A percentile compares a stretch with the other conserved stretches of the same genome.
Conservation (phyloP, 2,888 invertebrate genomes). For the Crematogaster levior region DNA sequence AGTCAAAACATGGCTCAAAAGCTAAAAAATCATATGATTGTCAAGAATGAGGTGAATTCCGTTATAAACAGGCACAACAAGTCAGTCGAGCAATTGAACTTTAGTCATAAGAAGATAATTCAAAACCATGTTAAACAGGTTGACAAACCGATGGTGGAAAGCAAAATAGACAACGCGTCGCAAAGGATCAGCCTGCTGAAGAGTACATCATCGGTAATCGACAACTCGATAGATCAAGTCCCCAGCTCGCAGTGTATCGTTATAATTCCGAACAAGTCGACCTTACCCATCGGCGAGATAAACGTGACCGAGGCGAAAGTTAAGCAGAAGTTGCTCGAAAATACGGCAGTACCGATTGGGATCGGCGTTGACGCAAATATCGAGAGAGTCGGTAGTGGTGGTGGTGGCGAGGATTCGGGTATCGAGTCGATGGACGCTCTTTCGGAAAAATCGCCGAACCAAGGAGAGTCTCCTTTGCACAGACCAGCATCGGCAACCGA, state of each 20-base stretch:
- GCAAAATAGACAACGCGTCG: conserved; percentile 71
- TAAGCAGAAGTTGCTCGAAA: conserved; percentile 88
- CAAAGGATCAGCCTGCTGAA: conserved; percentile 82
- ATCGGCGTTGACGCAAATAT: conserved; percentile 76
- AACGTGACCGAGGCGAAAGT: conserved; percentile 87
- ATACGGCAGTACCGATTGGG: conserved; percentile 78
- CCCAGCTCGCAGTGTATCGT: conserved; percentile 69
- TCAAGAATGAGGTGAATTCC: conserved; percentile 72
- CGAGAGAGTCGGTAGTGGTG: conserved; percentile 78
- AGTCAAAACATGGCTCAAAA: conserved; percentile 77
- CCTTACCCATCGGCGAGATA: conserved; percentile 85
- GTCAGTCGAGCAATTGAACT: conserved; percentile 65
- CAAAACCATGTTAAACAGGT: conserved; percentile 78
- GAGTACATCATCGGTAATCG: conserved; percentile 71
- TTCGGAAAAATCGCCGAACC: conserved; percentile 97
- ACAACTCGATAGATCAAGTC: conserved; percentile 70
- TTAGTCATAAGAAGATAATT: conserved; percentile 75
- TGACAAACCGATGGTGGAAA: conserved; percentile 68
- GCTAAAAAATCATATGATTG: conserved; percentile 80
- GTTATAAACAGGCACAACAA: conserved; percentile 79
- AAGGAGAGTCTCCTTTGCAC: conserved; percentile 90
- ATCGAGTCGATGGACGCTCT: conserved; percentile 97
- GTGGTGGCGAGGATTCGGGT: conserved; percentile 94
- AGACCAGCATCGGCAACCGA: conserved; percentile 85
- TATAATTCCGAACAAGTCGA: conserved; percentile 71